Evolutionary conservation across 2,888 invertebrate species (phyloP).

Genomic region (Drosophila prostipennis): DNA sequence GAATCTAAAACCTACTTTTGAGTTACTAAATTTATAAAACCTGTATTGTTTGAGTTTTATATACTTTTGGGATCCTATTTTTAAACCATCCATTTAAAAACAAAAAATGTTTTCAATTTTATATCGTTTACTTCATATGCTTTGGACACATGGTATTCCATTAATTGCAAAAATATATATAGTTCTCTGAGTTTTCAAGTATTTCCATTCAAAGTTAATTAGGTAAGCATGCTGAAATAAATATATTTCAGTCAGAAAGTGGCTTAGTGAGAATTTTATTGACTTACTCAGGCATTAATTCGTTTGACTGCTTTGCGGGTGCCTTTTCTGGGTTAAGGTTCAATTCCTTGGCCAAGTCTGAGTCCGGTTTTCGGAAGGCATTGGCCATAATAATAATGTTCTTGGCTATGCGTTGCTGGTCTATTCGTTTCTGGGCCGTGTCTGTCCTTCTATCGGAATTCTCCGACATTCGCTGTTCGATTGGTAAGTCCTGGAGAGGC

Average conservation of each 20-base stretch:
- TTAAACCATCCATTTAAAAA: not conserved
- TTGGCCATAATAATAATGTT: constrained; percentile 84
- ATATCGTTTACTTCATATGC: not conserved
- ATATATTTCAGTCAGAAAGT: fast-evolving
- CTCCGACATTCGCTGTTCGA: constrained; percentile 82
- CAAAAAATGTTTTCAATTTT: not conserved
- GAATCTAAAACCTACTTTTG: no score
- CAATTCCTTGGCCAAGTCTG: constrained; percentile 31
- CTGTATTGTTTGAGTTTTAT: no score
- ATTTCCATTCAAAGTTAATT: not conserved
- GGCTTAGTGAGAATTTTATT: not conserved
- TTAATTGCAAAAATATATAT: constrained; percentile 39
- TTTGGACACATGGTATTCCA: constrained; percentile 3
- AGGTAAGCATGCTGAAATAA: constrained; percentile 43
- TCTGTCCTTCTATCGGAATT: constrained; percentile 86
- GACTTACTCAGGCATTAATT: constrained; percentile 52
- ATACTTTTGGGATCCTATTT: not conserved
- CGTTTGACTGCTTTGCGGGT: constrained; percentile 15
- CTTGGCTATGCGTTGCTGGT: constrained; percentile 87
- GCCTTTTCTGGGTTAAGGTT: constrained; percentile 44
- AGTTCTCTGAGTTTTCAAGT: not conserved
- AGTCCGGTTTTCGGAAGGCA: constrained; percentile 65
- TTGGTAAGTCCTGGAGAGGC: constrained; percentile 71
- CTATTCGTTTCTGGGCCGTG: constrained; percentile 88
- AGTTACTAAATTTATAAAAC: no score